Evolutionary conservation across 1,140 invertebrate genomes (phyloP).

Genomic region (Drosophila setifemur): DNA sequence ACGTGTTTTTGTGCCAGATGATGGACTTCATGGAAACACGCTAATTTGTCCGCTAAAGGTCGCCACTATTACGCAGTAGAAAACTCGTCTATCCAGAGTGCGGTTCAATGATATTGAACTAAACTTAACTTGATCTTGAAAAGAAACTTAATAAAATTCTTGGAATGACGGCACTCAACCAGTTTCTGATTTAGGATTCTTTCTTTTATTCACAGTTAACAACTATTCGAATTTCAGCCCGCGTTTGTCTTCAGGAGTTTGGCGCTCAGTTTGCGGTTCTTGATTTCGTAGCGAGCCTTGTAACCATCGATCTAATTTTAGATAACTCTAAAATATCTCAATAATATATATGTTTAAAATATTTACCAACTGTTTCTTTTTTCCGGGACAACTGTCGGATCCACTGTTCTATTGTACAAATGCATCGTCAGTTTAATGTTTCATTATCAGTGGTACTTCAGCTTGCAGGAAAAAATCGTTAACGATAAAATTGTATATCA

Average conservation of each 20-base stretch:
- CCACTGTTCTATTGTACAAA: too few species aligned
- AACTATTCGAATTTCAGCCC: conserved; percentile 42
- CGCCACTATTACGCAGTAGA: conserved; percentile 51
- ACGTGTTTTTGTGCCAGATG: conserved; percentile 29
- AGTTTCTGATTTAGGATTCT: too few species aligned
- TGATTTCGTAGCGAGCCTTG: conserved; percentile 63
- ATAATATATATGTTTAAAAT: too few species aligned
- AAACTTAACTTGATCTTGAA: conserved; percentile 64
- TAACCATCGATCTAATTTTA: too few species aligned
- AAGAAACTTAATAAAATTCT: conserved; percentile 18
- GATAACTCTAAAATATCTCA: too few species aligned
- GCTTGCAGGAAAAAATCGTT: too few species aligned
- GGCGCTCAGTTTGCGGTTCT: conserved; percentile 73
- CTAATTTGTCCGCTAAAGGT: conserved; percentile 57
- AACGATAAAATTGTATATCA: too few species aligned
- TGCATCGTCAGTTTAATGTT: too few species aligned
- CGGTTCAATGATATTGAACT: conserved; percentile 45
- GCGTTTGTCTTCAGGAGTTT: conserved; percentile 67
- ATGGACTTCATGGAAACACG: conserved; percentile 22
- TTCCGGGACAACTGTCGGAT: too few species aligned
- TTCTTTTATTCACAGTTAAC: conserved; percentile 8
- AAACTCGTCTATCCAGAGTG: conserved; percentile 61
- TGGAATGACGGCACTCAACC: conserved; percentile 30
- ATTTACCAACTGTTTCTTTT: too few species aligned
- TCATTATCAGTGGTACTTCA: too few species aligned